Evolutionary conservation across 2,113 vertebrate species (phyloP).

Genomic region (Phocoena sinus): DNA sequence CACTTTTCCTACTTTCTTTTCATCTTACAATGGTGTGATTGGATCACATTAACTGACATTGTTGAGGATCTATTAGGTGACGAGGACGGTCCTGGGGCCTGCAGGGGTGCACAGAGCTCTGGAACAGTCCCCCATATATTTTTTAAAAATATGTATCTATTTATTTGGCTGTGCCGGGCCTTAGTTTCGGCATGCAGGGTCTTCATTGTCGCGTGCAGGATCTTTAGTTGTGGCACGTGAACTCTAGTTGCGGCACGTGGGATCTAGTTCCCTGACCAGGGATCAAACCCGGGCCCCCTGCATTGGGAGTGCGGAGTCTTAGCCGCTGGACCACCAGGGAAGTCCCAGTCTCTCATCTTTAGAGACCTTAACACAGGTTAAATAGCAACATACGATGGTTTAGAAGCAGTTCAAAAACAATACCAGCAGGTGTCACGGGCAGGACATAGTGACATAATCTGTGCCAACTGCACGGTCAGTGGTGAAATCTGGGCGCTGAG

Average conservation of each 20-base stretch:
- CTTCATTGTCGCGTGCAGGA: fast-evolving
- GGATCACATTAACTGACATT: background rate
- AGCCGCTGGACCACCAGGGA: background rate
- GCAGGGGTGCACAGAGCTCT: background rate
- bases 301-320: background rate
- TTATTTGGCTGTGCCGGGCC: no score
- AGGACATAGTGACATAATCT: background rate
- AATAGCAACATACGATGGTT: background rate
- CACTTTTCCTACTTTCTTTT: background rate
- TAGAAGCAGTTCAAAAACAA: background rate
- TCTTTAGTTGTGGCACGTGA: no score
- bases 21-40: background rate
- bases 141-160: no score
- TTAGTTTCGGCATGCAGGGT: no score
- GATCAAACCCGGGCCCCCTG: background rate
- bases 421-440: background rate
- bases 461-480: fast-evolving
- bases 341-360: background rate
- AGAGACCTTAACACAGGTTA: background rate
- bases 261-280: no score
- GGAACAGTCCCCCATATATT: background rate
- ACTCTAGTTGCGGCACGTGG: no score
- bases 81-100: background rate
- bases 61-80: background rate
- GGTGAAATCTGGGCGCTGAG: background rate